phyloP scores from a whole-genome alignment of 2,888 invertebrate species.

The Netelia melanura region DNA sequence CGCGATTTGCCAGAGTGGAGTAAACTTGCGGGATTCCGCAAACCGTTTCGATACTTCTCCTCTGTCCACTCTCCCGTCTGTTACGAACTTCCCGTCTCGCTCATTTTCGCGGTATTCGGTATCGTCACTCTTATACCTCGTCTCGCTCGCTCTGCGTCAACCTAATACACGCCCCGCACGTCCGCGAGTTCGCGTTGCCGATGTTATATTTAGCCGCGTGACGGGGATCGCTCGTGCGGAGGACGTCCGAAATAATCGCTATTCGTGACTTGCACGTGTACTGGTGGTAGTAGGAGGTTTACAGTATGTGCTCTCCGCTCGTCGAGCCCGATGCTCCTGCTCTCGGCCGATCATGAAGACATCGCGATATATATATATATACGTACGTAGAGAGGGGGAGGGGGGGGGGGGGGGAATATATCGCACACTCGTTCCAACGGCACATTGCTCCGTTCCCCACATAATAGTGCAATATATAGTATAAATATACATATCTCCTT shows the following conservation, averaged over 20 bases:
- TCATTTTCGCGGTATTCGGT: conserved; percentile 33
- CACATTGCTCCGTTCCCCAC: conserved; percentile 28
- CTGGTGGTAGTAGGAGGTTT: conserved; percentile 49
- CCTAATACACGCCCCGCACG: conserved; percentile 45
- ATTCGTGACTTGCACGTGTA: conserved; percentile 72
- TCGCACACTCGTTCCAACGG: conserved; percentile 34
- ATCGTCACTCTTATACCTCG: conserved; percentile 13
- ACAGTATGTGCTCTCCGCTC: conserved; percentile 45
- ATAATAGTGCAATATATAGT: conserved; percentile 18
- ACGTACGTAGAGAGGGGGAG: too few species aligned
- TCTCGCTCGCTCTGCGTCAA: conserved; percentile 49
- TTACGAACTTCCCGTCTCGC: conserved; percentile 28
- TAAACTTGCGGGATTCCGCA: neutral
- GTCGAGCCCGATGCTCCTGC: conserved; percentile 34
- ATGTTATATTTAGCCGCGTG: conserved; percentile 77
- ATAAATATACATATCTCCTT: conserved; percentile 13
- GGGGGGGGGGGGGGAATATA: neutral
- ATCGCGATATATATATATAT: conserved; percentile 26
- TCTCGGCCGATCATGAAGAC: conserved; percentile 63
- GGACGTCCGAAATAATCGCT: conserved; percentile 73
- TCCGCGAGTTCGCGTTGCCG: conserved; percentile 62
- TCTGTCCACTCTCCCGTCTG: neutral
- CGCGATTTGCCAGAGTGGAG: neutral
- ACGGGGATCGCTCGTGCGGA: conserved; percentile 74
- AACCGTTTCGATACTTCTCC: conserved; percentile 31